A percentile compares a stretch with the other conserved stretches of the same genome.
phyloP scores from a whole-genome alignment of 2,797 vertebrate species.

The Fringilla coelebs region DNA sequence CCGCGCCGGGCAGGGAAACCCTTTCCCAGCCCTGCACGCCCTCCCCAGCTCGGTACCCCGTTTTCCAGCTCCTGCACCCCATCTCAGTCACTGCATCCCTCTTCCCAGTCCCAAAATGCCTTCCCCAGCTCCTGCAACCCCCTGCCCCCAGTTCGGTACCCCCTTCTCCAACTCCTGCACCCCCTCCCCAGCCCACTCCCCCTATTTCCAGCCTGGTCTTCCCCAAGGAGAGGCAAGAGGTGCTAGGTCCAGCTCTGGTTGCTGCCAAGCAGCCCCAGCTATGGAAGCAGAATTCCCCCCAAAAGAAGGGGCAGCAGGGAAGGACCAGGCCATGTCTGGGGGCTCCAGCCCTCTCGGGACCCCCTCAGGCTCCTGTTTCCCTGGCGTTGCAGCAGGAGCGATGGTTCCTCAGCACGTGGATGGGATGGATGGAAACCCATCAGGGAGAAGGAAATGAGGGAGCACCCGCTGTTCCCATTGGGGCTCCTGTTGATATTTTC shows the following conservation, averaged over 20 bases:
- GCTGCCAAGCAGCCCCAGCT: not conserved
- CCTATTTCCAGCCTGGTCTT: fast-evolving
- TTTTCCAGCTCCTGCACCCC: not conserved
- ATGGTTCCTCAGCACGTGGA: fast-evolving
- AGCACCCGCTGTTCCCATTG: fast-evolving
- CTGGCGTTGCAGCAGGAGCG: fast-evolving
- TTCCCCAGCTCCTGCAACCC: not conserved
- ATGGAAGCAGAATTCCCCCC: not conserved
- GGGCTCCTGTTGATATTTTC: fast-evolving
- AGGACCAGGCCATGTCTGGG: not conserved
- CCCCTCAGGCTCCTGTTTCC: not conserved
- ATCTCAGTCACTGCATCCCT: too few species aligned
- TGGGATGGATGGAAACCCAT: not conserved
- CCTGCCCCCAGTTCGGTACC: too few species aligned
- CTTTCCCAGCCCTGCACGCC: not conserved
- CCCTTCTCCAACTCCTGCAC: not conserved
- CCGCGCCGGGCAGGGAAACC: not conserved
- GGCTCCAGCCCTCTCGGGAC: fast-evolving
- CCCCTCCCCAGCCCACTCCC: fast-evolving
- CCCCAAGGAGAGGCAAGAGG: not conserved
- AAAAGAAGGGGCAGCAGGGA: not conserved
- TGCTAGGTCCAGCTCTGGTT: not conserved
- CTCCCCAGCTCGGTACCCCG: too few species aligned
- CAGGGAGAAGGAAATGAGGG: not conserved
- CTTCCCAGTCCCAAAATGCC: not conserved